Evolutionary conservation across 2,888 invertebrate species (phyloP), one percentile per base, ranked within the genome.

Genomic region (Morpho achilles): DNA sequence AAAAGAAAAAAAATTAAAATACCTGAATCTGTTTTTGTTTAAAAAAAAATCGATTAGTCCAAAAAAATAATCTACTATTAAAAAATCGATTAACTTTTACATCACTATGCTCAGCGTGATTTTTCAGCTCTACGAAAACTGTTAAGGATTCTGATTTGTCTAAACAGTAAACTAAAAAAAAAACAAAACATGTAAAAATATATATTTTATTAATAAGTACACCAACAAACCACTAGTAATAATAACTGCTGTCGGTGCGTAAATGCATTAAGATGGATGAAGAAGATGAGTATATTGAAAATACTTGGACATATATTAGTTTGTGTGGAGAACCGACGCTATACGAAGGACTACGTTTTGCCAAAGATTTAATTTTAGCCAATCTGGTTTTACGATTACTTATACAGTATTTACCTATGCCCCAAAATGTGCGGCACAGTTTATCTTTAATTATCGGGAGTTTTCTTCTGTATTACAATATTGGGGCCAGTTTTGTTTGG

Each of bases 291-390:
- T 87, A 86, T 59, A 64, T 67, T 50, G 82, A 87, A 74, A 78
- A 76, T 59, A 67, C 79, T 23, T 88, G 87, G 88, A 76, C 76
- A 7, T 86, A 91, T 60, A 73, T 91, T 58, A 60, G 74, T 8
- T 67, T 88, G 57, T 91, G 91, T 73, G 83, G 79, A 42, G 89
- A 90, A 74, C 90, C 91, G 50, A 91, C 91, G 3, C 59, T 91
- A 0, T 84, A 82, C 64, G 91, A 87, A 69, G 91, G 91, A 23
- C 72, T 91, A 22, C 76, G 82, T 65, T 91, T 91, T 71, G 89
- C 91, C n/a, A 88, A 82, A 69, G 91, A 91, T 73, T 74, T 91
- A 58, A 80, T 91, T 52, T 71, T 90, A 64, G 82, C 87, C n/a
- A 91, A 91, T 72, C 58, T 91, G 22, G 60, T 75, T 60, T 70